Base-by-base conservation (phyloP, 2,113 vertebrate species). In the Oncorhynchus kisutch region DNA sequence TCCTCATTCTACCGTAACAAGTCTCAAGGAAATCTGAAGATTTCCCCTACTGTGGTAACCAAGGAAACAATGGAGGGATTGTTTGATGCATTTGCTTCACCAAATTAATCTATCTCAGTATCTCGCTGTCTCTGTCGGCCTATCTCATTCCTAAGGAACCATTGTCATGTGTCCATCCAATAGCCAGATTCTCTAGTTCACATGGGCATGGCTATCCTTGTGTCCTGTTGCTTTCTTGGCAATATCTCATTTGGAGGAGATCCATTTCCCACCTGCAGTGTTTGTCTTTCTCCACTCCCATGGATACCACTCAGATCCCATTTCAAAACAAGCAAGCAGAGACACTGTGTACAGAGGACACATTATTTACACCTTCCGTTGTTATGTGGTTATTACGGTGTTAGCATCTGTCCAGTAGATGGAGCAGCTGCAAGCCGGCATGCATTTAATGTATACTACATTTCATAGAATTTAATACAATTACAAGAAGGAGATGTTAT, bases 1-100 rank as follows among this genome's bases (percentile, higher is more conserved):
- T 12, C 39, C 39, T 45, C 39, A 11, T 45, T 57, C 20, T 57
- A 24, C 70, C 6, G 25, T 72, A 72, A 59, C 70, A 49, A 59
- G 48, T 72, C 45, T 54, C 48, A 20, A 72, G 70, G 51, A 54
- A 49, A 12, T 49, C 18, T 25, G 22, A 16, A 20, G 22, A 29
- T 22, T 13, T 25, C 70, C 70, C 57, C 57, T 29, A 54, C 70
- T 57, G 70, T 29, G 70, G 70, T 72, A 72, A 72, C 70, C 70
- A 72, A 54, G 70, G 70, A 49, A 72, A 72, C 70, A 57, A 72
- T 49, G 70, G 45, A 57, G 34, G 3, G n/a, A 67, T 45, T 54
- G 13, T 48, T 54, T 31, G 12, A 68, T 59, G 49, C 45, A 67
- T 45, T 45, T 11, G 39, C 39, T 45, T 45, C 39, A 45, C 39